Evolutionary conservation across 2,888 invertebrate genomes (phyloP).

Genomic region (Philopedon plagiatum): DNA sequence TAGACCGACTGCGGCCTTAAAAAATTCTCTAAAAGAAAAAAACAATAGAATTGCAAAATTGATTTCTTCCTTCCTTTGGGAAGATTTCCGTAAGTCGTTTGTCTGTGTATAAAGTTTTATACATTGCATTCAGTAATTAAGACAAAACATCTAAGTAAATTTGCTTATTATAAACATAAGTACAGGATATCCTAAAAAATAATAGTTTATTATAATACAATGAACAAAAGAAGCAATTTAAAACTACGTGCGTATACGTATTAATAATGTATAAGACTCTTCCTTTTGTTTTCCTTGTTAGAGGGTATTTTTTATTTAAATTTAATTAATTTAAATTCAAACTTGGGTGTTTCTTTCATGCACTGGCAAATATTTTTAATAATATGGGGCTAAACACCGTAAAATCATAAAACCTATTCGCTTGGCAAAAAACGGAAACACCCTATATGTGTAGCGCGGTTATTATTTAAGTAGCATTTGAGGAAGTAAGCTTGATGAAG

Average conservation of each 20-base stretch:
- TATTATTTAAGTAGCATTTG: neutral
- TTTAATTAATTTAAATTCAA: constrained; percentile 47
- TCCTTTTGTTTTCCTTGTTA: constrained; percentile 39
- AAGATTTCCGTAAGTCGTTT: constrained; percentile 44
- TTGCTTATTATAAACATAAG: constrained; percentile 46
- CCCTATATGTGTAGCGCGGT: neutral
- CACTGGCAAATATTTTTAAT: constrained; percentile 50
- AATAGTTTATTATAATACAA: constrained; percentile 52
- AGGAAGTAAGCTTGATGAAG: constrained; percentile 6
- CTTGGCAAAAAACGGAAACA: constrained; percentile 29
- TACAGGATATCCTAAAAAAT: constrained; percentile 52
- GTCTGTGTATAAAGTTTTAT: constrained; percentile 35
- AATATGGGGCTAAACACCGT: constrained; percentile 29
- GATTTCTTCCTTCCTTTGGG: constrained; percentile 54
- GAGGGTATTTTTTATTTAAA: constrained; percentile 40
- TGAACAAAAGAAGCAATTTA: constrained; percentile 51
- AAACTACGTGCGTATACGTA: constrained; percentile 26
- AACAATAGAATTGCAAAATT: constrained; percentile 53
- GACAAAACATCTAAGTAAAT: constrained; percentile 42
- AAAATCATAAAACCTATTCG: constrained; percentile 33
- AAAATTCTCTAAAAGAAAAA: constrained; percentile 36
- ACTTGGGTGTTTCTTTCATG: constrained; percentile 44
- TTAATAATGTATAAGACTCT: constrained; percentile 49
- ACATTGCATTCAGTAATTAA: constrained; percentile 45
- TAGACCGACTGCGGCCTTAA: constrained; percentile 32